Evolutionary conservation across 2,888 invertebrate species (phyloP), one percentile per base, ranked within the genome.

Genomic region (Caenorhabditis drosophilae): DNA sequence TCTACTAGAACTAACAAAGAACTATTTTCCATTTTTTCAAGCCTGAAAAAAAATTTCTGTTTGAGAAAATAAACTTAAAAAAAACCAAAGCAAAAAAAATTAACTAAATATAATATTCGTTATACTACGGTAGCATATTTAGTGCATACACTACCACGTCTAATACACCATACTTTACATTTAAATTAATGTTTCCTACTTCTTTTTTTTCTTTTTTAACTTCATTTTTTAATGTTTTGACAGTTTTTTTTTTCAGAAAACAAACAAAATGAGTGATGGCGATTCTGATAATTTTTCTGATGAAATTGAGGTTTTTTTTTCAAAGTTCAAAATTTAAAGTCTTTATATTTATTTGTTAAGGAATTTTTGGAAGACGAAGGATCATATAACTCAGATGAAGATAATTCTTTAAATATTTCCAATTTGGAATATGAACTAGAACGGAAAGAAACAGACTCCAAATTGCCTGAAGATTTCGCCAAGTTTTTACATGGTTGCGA

Each of bases 391-490:
- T 53, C 44, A 12, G 48, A 52, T 0, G 46, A 54, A 3, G 49
- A 48, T 3, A 58, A 60, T 25, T 51, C n/a, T n/a, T n/a, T n/a
- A n/a, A n/a, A n/a, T n/a, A n/a, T n/a, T n/a, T n/a, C 45, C 4
- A 55, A 70, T 44, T 31, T 46, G 7, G 58, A 66, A 31, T 67
- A 57, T 45, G 62, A 71, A 35, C 45, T 71, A 38, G 50, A 40
- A 18, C 18, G 56, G n/a, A 49, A 38, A 7, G 72, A 72, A 26
- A 56, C 56, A 6, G 20, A 25, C 6, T 18, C 23, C 9, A 63
- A 59, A 22, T 20, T 40, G 0, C 38, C 59, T n/a, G 46, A 22
- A 1, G 64, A 67, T 35, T 70, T 70, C 44, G 57, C 60, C 6
- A 58, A 62, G 11, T 54, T 63, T 22, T 44, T 72, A 0, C 50